Base-by-base conservation (phyloP, 2,113 vertebrate species). In the Albula goreensis region DNA sequence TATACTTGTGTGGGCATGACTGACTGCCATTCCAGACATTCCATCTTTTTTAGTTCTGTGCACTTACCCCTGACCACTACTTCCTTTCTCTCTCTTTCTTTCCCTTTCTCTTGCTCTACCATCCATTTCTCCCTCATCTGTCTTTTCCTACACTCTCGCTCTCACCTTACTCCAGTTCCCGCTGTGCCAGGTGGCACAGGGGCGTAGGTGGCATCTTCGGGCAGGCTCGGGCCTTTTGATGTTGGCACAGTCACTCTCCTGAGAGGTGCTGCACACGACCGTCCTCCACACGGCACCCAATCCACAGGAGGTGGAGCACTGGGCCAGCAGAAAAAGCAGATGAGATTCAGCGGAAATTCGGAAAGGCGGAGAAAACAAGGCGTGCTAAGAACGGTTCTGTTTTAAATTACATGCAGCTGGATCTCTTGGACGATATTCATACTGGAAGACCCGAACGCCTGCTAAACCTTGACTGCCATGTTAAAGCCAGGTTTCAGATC, bases 281-380 rank as follows among this genome's bases (percentile, higher is more conserved):
- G 50, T 91, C 57, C 98, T 94, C 98, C 98, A 98, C 86, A 97
- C 95, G 50, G 96, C 95, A 2, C 98, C 98, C n/a, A 97, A 89
- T 6, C 98, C 98, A 84, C 98, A 99, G 0, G 96, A 97, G 10
- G 97, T 95, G 2, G 98, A 99, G 83, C 98, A 99, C 98, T 99
- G 89, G 17, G 17, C 5, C 41, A 31, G 74, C 53, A 81, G 15
- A 87, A 1, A 5, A 53, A 80, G 12, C 56, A 15, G 50, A 48
- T 4, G 48, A n/a, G n/a, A 31, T 6, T 10, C 6, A 11, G 57
- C 7, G n/a, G 19, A 82, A 9, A 56, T 6, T 41, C 4, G 7
- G 51, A 12, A 15, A 60, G 57, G 12, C 3, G 17, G 57, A 66
- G 60, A 66, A 19, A 7, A 22, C 31, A 41, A 41, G 31, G 31